phyloP scores from a whole-genome alignment of 2,888 invertebrate species.

The Noctua janthe region DNA sequence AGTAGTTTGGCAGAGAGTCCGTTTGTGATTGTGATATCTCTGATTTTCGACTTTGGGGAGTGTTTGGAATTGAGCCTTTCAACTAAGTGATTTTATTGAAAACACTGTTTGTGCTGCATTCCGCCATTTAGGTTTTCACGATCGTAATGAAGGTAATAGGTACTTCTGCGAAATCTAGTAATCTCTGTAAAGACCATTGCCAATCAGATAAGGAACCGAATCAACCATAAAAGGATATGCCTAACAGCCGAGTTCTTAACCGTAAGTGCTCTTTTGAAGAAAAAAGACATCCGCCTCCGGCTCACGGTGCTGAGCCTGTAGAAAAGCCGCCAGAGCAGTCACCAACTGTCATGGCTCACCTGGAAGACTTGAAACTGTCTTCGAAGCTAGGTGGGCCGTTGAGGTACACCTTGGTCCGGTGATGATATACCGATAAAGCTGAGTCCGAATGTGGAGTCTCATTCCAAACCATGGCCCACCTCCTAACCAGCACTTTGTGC shows the following conservation, averaged over 20 bases:
- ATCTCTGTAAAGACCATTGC: not conserved
- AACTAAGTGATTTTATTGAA: not conserved
- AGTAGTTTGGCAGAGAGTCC: constrained; percentile 31
- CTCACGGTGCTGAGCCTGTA: no score
- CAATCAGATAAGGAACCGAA: not conserved
- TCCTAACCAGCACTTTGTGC: no score
- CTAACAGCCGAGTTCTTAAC: not conserved
- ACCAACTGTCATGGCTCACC: no score
- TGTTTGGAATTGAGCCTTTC: constrained; percentile 10
- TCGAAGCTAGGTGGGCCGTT: no score
- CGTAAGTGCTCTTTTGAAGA: not conserved
- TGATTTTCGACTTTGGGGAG: constrained; percentile 33
- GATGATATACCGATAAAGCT: no score
- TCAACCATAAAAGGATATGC: not conserved
- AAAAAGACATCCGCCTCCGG: not conserved
- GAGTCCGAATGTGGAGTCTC: no score
- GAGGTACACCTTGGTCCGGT: no score
- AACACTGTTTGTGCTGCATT: not conserved
- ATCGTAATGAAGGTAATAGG: not conserved
- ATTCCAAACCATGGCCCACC: no score
- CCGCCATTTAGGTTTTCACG: not conserved
- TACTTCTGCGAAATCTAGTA: not conserved
- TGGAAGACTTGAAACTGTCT: no score
- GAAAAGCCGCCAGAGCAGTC: no score
- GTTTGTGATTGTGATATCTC: constrained; percentile 37